Evolutionary conservation across 2,888 invertebrate genomes (phyloP).

Genomic region (Mythimna ferrago): DNA sequence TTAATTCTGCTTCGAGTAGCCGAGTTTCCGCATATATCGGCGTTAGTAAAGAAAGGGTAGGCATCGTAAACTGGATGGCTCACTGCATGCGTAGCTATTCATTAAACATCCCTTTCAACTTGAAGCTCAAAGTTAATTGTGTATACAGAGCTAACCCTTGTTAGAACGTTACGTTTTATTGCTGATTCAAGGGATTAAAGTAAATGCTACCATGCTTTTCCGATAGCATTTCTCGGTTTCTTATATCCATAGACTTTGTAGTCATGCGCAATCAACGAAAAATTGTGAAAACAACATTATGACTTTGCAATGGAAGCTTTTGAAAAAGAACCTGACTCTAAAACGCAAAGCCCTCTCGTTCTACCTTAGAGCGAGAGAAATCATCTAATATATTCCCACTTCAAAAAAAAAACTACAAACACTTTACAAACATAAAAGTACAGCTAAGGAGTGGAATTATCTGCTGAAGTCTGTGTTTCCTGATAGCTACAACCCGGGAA

Average conservation of each 20-base stretch:
- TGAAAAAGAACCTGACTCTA: too few species aligned
- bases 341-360: too few species aligned
- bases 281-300: too few species aligned
- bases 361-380: too few species aligned
- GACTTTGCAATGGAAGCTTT: too few species aligned
- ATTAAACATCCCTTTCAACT: constrained; percentile 27
- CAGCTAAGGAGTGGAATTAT: too few species aligned
- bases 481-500: too few species aligned
- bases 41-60: not conserved
- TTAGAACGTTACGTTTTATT: constrained; percentile 48
- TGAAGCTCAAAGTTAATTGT: constrained; percentile 61
- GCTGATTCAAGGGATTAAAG: constrained; percentile 28
- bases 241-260: not conserved
- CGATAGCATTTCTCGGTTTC: not conserved
- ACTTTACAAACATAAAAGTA: too few species aligned
- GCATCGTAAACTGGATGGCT: constrained; percentile 20
- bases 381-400: too few species aligned
- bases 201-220: constrained; percentile 17
- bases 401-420: too few species aligned
- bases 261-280: too few species aligned
- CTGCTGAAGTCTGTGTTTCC: too few species aligned
- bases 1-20: not conserved
- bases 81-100: constrained; percentile 31
- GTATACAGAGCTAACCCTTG: constrained; percentile 48
- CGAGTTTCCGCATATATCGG: not conserved